Conservation (phyloP, 2,888 invertebrate genomes). For the Hecatera dysodea region DNA sequence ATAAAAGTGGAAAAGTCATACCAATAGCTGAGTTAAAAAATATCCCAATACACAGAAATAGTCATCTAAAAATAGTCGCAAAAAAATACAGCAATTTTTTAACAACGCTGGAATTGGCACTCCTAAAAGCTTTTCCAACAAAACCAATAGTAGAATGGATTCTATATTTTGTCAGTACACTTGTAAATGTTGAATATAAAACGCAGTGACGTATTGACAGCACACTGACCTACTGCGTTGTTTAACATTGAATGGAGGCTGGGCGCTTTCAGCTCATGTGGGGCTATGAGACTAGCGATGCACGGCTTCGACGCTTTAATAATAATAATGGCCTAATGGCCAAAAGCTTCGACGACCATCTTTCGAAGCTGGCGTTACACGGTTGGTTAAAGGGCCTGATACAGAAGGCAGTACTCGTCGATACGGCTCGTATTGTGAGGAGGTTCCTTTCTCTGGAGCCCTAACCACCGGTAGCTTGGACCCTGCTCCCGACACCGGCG, state of each 20-base stretch:
- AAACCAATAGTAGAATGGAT: constrained; percentile 27
- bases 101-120: constrained; percentile 8
- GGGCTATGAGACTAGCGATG: background rate
- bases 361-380: too few relatives aligned
- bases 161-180: constrained; percentile 5
- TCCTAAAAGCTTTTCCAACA: constrained; percentile 10
- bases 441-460: too few relatives aligned
- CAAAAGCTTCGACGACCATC: too few relatives aligned
- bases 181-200: background rate
- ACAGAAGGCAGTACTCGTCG: too few relatives aligned
- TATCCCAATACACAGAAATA: background rate
- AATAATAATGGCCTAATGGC: too few relatives aligned
- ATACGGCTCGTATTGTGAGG: too few relatives aligned
- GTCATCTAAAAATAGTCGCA: background rate
- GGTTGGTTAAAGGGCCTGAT: too few relatives aligned
- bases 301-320: too few relatives aligned
- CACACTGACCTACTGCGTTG: constrained; percentile 37
- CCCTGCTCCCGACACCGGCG: too few relatives aligned
- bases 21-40: background rate
- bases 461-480: too few relatives aligned
- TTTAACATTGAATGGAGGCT: constrained; percentile 19
- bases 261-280: constrained; percentile 19
- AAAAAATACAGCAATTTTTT: constrained; percentile 9
- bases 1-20: background rate
- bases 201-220: constrained; percentile 29